Evolutionary conservation across 2,797 vertebrate species (phyloP), one percentile per base, ranked within the genome.

Genomic region (Huso huso): DNA sequence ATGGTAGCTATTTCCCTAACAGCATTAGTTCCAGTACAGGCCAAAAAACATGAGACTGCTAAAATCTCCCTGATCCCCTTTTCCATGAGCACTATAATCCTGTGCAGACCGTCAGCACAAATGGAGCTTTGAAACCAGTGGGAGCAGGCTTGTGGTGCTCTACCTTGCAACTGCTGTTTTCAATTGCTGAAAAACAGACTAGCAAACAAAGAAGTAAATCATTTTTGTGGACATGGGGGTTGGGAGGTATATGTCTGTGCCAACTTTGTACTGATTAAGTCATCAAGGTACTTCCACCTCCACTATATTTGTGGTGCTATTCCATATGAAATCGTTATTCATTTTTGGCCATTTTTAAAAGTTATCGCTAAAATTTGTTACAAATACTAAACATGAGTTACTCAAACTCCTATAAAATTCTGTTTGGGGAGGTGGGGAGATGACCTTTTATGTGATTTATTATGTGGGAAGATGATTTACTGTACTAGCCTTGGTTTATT

Each of bases 21-120:
- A 70, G 78, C 80, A 82, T 80, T 82, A 78, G 79, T 78, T 78
- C 72, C 76, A 71, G 75, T 72, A 76, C 77, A 74, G 72, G 74
- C 70, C 79, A 76, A 73, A 74, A 82, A 84, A 77, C 70, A 71
- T 81, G 76, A 78, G 81, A 81, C 77, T 76, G 82, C 82, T 81
- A 85, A 86, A 88, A 80, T 87, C 85, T 81, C 83, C 74, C 76
- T 88, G 85, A 88, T 89, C 87, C 87, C 84, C 70, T 70, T 82
- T 79, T 86, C 86, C 84, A 86, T 84, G 75, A 68, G 77, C 67
- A 66, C 67, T 78, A 76, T 90, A 87, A 88, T 88, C 88, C 84
- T 66, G 80, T 74, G 74, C 69, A 73, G 77, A 77, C 80, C 55
- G 84, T 90, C 88, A 88, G 87, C 84, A 87, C 85, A 86, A 88